These are phyloP conservation scores for Mellivora capensis DNA, from an alignment of 2,113 vertebrate species.

Conservation along the genomic window DNA sequence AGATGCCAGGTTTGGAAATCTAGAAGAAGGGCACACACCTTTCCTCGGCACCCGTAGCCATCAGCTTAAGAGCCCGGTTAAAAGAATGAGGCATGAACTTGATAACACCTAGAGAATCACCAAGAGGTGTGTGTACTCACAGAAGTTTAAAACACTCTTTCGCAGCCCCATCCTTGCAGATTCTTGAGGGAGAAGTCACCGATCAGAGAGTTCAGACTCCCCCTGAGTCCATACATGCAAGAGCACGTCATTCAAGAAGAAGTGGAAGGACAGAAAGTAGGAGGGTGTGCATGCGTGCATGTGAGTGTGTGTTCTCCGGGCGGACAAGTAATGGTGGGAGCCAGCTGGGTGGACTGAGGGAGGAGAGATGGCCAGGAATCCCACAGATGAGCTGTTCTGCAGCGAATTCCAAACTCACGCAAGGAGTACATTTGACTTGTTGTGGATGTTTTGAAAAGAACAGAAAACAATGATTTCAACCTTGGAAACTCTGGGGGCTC, in stretches of 20 bases:
- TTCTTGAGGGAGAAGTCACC: neutral
- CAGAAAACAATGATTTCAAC: neutral
- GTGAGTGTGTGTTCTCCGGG: neutral
- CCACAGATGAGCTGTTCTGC: neutral
- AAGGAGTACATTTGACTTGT: slow-evolving; percentile 42
- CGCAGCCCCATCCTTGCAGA: neutral
- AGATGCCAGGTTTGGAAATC: neutral
- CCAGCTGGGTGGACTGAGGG: neutral
- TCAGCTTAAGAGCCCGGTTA: neutral
- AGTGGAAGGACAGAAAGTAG: neutral
- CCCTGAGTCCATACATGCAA: neutral
- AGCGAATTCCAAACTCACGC: neutral
- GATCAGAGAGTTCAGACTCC: neutral
- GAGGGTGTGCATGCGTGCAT: neutral
- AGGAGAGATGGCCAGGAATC: neutral
- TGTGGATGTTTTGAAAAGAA: slow-evolving; percentile 48
- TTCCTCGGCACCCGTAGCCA: neutral
- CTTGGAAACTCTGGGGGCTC: neutral
- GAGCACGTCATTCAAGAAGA: neutral
- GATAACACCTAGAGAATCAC: neutral
- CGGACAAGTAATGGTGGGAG: neutral
- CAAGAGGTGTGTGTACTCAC: neutral
- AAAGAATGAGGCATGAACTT: neutral
- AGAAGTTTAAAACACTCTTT: slow-evolving; percentile 4
- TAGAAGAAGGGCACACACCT: neutral